These are phyloP conservation scores for Nephotettix cincticeps DNA, from an alignment of 1,140 invertebrate genomes.

Conservation along the genomic window DNA sequence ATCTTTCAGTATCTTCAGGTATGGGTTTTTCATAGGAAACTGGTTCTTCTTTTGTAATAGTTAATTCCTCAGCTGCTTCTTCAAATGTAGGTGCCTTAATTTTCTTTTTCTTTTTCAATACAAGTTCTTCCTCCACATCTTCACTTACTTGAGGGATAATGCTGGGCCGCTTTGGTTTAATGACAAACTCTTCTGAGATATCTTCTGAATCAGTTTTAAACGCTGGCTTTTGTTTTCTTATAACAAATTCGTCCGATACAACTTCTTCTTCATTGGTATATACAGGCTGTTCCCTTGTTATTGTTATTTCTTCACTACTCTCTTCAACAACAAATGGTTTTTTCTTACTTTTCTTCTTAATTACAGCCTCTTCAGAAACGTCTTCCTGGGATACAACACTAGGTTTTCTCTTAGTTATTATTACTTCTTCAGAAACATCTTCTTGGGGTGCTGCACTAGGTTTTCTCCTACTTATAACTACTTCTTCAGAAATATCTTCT, in stretches of 20 bases:
- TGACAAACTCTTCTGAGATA: conserved; percentile 35
- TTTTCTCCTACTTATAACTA: conserved; percentile 42
- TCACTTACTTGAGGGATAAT: conserved; percentile 3
- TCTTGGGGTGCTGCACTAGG: conserved; percentile 34
- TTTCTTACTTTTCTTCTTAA: conserved; percentile 48
- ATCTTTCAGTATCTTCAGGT: conserved; percentile 20
- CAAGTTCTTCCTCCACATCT: conserved; percentile 29
- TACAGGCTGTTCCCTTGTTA: conserved; percentile 39
- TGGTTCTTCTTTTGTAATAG: conserved; percentile 46
- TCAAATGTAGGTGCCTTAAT: conserved; percentile 43
- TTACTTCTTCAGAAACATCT: conserved; percentile 45
- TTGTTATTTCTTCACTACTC: conserved; percentile 48
- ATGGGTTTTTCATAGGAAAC: conserved; percentile 39
- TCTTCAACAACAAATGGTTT: conserved; percentile 44
- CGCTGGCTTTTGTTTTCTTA: conserved; percentile 38
- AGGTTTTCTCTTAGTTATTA: conserved; percentile 41
- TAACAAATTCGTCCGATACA: conserved; percentile 21
- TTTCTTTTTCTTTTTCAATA: conserved; percentile 47
- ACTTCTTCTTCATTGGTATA: conserved; percentile 37
- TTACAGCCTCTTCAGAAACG: conserved; percentile 39
- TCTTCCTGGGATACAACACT: conserved; percentile 41
- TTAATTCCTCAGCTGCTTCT: conserved; percentile 51
- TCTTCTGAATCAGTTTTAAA: conserved; percentile 26
- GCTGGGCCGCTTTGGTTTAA: conserved; percentile 29
- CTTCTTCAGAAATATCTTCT: conserved; percentile 45